Percentiles rank a stretch among this genome's conserved stretches.
phyloP scores from a whole-genome alignment of 1,140 invertebrate genomes.

The Drepana arcuata region DNA sequence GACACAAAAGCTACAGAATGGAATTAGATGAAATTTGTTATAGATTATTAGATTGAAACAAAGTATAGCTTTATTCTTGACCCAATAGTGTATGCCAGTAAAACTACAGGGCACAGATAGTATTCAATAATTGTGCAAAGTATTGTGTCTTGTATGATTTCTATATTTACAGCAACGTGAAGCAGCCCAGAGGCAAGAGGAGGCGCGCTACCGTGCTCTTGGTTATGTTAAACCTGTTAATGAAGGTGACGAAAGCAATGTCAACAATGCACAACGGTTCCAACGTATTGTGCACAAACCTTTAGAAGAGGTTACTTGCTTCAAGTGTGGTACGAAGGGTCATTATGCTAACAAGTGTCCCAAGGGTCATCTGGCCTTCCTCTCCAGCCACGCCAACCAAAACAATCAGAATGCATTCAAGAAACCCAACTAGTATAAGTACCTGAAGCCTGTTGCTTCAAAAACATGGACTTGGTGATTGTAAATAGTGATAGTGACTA shows the following conservation, averaged over 20 bases:
- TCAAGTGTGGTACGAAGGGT: constrained; percentile 98
- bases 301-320: constrained; percentile 95
- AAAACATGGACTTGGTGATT: no score
- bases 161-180: constrained; percentile 68
- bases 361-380: constrained; percentile 96
- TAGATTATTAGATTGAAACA: no score
- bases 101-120: no score
- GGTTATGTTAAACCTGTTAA: constrained; percentile 57
- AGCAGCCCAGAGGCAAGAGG: constrained; percentile 64
- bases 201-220: constrained; percentile 59
- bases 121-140: no score
- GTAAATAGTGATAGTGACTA: no score
- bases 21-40: no score
- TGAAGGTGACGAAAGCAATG: constrained; percentile 26
- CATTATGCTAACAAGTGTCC: constrained; percentile 99
- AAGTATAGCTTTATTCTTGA: no score
- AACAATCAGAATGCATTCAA: constrained; percentile 38
- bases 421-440: constrained; percentile 54
- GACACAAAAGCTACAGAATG: no score
- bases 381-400: constrained; percentile 75
- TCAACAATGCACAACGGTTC: constrained; percentile 24
- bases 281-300: constrained; percentile 75
- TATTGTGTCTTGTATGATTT: no score
- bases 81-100: no score
- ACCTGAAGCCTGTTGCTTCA: constrained; percentile 40